Evolutionary conservation across 2,797 vertebrate genomes (phyloP).

Genomic region (Gadopsis marmoratus): DNA sequence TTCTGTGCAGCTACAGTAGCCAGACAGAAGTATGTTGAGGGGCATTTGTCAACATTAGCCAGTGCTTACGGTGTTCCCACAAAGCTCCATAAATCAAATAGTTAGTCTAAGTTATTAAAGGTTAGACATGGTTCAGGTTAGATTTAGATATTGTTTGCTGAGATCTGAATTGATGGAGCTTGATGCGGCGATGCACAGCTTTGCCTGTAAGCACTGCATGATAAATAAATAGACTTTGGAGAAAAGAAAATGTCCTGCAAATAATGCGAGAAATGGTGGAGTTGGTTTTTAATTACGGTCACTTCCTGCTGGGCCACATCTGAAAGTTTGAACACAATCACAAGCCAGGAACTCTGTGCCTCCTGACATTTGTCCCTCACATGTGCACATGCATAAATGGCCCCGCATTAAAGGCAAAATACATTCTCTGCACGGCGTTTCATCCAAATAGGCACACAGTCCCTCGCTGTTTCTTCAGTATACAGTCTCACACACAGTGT

Average conservation of each 20-base stretch:
- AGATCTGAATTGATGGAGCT: slow-evolving; percentile 10
- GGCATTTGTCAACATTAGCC: slow-evolving; percentile 1
- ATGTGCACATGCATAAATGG: neutral
- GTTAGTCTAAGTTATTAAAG: neutral
- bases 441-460: slow-evolving; percentile 23
- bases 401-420: slow-evolving; percentile 11
- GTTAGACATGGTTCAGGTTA: slow-evolving; percentile 6
- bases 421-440: neutral
- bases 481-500: neutral
- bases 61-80: neutral
- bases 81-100: slow-evolving; percentile 21
- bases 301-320: neutral
- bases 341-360: neutral
- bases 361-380: slow-evolving; percentile 10
- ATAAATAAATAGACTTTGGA: neutral
- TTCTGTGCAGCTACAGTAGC: slow-evolving; percentile 3
- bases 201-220: neutral
- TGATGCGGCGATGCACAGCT: slow-evolving; percentile 6
- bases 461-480: slow-evolving; percentile 17
- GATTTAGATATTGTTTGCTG: slow-evolving; percentile 2
- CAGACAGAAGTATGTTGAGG: neutral
- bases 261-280: neutral
- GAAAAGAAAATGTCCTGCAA: neutral
- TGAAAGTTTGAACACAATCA: neutral
- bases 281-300: neutral